A percentile compares a stretch with the other conserved stretches of the same genome.
phyloP scores from a whole-genome alignment of 2,113 vertebrate species.

The Peromyscus maniculatus region DNA sequence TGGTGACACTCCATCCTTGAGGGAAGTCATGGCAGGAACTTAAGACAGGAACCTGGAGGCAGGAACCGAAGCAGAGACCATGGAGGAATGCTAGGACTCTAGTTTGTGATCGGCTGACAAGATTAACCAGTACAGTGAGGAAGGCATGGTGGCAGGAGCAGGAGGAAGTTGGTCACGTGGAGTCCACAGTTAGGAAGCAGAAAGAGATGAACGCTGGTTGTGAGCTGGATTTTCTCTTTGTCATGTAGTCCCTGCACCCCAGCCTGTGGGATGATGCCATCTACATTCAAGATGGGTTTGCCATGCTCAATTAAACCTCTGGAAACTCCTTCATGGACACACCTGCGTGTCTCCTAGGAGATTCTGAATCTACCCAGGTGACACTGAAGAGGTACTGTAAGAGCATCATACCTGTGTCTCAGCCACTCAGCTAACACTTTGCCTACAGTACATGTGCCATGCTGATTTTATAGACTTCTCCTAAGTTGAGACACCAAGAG shows the following conservation, averaged over 20 bases:
- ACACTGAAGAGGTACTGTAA: background rate
- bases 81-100: background rate
- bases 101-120: background rate
- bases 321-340: background rate
- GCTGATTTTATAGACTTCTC: background rate
- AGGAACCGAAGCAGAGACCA: background rate
- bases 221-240: too few relatives aligned
- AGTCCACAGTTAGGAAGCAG: background rate
- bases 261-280: background rate
- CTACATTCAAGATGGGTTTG: too few relatives aligned
- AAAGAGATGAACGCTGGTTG: too few relatives aligned
- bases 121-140: background rate
- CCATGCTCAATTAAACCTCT: background rate
- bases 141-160: accelerated
- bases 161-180: background rate
- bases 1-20: background rate
- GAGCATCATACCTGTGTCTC: background rate
- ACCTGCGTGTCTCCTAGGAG: too few relatives aligned
- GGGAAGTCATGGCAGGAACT: background rate
- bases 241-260: background rate
- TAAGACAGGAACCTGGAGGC: background rate
- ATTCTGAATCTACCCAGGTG: background rate
- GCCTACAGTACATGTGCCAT: background rate
- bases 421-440: background rate
- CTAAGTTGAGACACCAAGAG: background rate